Conservation (phyloP, 2,113 vertebrate species). For the Orycteropus afer region DNA sequence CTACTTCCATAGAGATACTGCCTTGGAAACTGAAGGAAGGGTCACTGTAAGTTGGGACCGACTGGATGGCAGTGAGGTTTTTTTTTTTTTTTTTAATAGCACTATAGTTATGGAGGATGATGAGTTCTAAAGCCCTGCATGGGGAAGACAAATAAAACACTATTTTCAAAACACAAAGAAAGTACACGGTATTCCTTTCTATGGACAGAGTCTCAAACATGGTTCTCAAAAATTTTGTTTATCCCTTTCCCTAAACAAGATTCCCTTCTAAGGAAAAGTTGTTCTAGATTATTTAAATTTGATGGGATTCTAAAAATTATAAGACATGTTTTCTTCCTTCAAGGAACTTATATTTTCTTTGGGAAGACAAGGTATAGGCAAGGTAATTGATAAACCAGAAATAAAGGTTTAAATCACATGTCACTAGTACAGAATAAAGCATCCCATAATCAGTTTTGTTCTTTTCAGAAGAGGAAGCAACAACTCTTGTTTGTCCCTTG, state of each 20-base stretch:
- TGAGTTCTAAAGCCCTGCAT: background rate
- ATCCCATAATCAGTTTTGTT: background rate
- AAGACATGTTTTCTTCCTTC: background rate
- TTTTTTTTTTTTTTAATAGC: no score
- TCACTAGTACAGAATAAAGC: background rate
- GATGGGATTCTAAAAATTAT: constrained; percentile 13
- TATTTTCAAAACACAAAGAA: constrained; percentile 9
- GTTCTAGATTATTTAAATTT: background rate
- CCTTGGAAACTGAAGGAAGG: no score
- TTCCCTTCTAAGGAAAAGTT: background rate
- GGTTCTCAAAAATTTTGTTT: background rate
- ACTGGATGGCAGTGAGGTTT: no score
- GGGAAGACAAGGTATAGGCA: background rate
- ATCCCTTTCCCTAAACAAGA: background rate
- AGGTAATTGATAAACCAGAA: constrained; percentile 19
- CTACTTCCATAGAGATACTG: no score
- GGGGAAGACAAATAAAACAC: background rate
- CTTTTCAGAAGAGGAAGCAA: background rate
- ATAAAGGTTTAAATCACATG: background rate
- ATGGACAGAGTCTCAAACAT: background rate
- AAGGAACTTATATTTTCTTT: background rate
- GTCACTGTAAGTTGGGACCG: no score
- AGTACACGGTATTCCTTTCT: background rate
- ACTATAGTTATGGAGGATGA: background rate
- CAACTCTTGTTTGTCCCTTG: background rate